phyloP scores from a whole-genome alignment of 2,797 vertebrate genomes.

The Characodon lateralis region DNA sequence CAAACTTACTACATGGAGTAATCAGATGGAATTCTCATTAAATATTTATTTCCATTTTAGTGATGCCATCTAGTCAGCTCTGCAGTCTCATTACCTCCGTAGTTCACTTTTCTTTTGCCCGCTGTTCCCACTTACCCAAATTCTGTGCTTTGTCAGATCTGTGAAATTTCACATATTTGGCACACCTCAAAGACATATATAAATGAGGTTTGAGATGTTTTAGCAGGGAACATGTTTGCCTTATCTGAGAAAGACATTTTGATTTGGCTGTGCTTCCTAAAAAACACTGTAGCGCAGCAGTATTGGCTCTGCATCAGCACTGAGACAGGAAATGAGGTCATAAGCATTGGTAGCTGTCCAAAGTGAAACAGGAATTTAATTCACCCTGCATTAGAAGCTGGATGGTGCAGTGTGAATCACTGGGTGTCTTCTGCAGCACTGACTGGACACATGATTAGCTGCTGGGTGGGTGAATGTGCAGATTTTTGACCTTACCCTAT shows the following conservation, averaged over 20 bases:
- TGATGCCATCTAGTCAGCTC: constrained; percentile 60
- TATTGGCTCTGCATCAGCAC: constrained; percentile 43
- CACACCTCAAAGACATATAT: neutral
- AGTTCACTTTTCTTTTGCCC: constrained; percentile 51
- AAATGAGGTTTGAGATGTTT: constrained; percentile 16
- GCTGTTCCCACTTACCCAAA: constrained; percentile 38
- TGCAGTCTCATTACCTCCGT: constrained; percentile 42
- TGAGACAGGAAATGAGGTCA: constrained; percentile 72
- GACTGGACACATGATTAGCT: constrained; percentile 40
- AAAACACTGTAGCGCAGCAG: constrained; percentile 31
- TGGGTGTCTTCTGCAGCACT: constrained; percentile 58
- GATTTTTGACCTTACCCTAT: constrained; percentile 5
- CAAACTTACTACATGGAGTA: constrained; percentile 45
- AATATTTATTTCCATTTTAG: constrained; percentile 76
- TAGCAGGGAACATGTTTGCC: constrained; percentile 26
- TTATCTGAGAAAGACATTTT: constrained; percentile 38
- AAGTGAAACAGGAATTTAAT: constrained; percentile 55
- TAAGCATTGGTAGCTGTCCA: constrained; percentile 54
- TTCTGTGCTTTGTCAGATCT: constrained; percentile 16
- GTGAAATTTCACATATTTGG: neutral
- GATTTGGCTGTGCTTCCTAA: constrained; percentile 39
- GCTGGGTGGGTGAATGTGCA: constrained; percentile 22
- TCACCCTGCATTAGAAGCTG: constrained; percentile 40
- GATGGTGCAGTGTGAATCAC: constrained; percentile 74
- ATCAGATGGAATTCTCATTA: constrained; percentile 72